Evolutionary conservation across 2,888 invertebrate genomes (phyloP).

Genomic region (Hyppa rectilinea): DNA sequence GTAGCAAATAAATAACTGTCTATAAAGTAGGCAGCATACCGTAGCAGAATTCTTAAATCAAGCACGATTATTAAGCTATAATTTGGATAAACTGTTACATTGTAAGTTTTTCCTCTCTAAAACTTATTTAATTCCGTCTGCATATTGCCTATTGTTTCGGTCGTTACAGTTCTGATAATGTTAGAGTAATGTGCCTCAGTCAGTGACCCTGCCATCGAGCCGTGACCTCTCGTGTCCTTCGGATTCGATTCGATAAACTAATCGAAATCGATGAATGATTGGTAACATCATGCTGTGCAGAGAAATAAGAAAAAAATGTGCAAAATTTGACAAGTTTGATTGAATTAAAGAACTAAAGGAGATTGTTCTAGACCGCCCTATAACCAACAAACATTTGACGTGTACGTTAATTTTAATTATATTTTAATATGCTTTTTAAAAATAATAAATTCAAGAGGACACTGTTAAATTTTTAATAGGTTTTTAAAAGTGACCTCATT

Average conservation of each 20-base stretch:
- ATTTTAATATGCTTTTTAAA: too few species aligned
- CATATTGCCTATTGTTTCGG: slow-evolving; percentile 57
- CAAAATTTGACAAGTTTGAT: slow-evolving; percentile 18
- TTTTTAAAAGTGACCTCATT: too few species aligned
- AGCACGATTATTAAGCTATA: background rate
- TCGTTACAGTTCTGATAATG: slow-evolving; percentile 61
- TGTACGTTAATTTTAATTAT: too few species aligned
- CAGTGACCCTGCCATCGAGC: slow-evolving; percentile 74
- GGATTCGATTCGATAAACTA: slow-evolving; percentile 57
- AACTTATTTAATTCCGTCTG: slow-evolving; percentile 36
- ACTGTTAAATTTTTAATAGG: too few species aligned
- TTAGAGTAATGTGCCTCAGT: slow-evolving; percentile 66
- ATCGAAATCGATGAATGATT: slow-evolving; percentile 62
- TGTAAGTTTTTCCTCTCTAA: slow-evolving; percentile 22
- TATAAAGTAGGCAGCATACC: background rate
- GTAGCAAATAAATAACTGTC: too few species aligned
- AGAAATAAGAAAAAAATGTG: slow-evolving; percentile 33
- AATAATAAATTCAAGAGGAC: too few species aligned
- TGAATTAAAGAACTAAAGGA: background rate
- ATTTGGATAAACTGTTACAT: slow-evolving; percentile 26
- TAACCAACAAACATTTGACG: too few species aligned
- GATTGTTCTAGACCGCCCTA: too few species aligned
- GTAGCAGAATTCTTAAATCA: slow-evolving; percentile 8
- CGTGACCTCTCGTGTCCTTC: slow-evolving; percentile 74
- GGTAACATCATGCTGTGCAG: slow-evolving; percentile 31